A percentile compares a stretch with the other conserved stretches of the same genome.
These are phyloP conservation scores for Halcyon leucocephala DNA, from an alignment of 2,797 vertebrate species.

Conservation along the genomic window DNA sequence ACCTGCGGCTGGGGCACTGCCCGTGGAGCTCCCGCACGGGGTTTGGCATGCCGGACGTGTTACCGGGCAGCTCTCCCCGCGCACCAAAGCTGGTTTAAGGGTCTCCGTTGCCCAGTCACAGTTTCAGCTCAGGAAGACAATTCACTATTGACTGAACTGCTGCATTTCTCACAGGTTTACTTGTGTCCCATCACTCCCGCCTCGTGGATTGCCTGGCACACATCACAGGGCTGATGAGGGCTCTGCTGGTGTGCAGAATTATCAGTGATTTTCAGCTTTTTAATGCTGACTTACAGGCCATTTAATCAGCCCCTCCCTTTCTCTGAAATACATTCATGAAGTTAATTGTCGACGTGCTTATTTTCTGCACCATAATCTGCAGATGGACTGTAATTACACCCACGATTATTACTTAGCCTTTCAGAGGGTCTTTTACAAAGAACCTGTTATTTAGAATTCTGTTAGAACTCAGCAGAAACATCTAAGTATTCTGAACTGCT, in stretches of 20 bases:
- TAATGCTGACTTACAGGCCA: neutral
- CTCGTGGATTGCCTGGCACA: accelerated
- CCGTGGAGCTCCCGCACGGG: too few relatives aligned
- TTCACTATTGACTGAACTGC: neutral
- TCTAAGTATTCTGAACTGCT: neutral
- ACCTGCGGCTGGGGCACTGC: neutral
- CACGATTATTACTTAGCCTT: neutral
- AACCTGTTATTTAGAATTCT: neutral
- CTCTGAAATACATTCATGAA: neutral
- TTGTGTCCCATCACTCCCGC: accelerated
- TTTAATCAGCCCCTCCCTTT: neutral
- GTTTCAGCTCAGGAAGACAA: neutral
- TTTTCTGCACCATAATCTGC: neutral
- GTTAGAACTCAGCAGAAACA: neutral
- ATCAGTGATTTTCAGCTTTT: too few relatives aligned
- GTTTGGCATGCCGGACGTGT: too few relatives aligned
- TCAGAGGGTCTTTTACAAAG: neutral
- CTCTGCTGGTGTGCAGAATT: neutral
- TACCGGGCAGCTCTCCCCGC: neutral
- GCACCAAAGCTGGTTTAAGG: neutral
- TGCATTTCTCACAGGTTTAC: too few relatives aligned
- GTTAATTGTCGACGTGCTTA: neutral
- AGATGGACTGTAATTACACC: neutral
- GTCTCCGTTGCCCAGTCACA: neutral
- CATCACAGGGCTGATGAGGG: too few relatives aligned